Base-by-base conservation (phyloP, 2,888 invertebrate species). In the Drosophila mimica region DNA sequence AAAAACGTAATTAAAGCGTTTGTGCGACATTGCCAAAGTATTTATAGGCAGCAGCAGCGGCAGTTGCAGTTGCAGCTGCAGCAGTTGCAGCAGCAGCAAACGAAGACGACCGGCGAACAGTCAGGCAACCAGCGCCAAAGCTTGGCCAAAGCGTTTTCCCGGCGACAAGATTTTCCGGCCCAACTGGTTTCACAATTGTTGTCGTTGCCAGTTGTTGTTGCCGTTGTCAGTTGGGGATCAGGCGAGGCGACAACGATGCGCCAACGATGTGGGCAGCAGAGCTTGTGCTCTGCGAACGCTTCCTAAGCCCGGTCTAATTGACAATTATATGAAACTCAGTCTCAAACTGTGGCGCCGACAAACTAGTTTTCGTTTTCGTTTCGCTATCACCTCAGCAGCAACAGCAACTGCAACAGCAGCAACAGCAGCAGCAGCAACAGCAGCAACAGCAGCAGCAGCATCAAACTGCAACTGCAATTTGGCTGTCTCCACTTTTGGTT, bases 1-100 rank as follows among this genome's bases (percentile, higher is more conserved):
- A 92, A 91, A 88, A 91, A 83, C 81, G 86, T 89, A 88, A 92
- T 92, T 92, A 92, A 91, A 90, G 86, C 84, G 81, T 83, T 83
- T 80, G 81, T 54, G 80, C 79, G 74, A 82, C 74, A 58, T 91
- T 91, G 65, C 92, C 92, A 75, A 85, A 81, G 66, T 83, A 82
- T 94, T 87, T 88, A 82, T 87, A 83, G 88, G 69, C 76, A 78
- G 58, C 52, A 40, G 40, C 17, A n/a, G 38, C 20, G 7, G 13
- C 46, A 13, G 20, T 7, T 6, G 20, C 46, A 13, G 13, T n/a
- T n/a, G n/a, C 38, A 8, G n/a, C 20, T 20, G 43, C 43, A 15
- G 36, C 36, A 15, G 36, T 3, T 25, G 25, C 36, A 4, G 69
- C 74, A 78, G 63, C 56, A 61, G 65, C 69, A 76, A 79, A 72